Evolutionary conservation across 2,888 invertebrate genomes (phyloP).

Genomic region (Sarcophaga carnaria): DNA sequence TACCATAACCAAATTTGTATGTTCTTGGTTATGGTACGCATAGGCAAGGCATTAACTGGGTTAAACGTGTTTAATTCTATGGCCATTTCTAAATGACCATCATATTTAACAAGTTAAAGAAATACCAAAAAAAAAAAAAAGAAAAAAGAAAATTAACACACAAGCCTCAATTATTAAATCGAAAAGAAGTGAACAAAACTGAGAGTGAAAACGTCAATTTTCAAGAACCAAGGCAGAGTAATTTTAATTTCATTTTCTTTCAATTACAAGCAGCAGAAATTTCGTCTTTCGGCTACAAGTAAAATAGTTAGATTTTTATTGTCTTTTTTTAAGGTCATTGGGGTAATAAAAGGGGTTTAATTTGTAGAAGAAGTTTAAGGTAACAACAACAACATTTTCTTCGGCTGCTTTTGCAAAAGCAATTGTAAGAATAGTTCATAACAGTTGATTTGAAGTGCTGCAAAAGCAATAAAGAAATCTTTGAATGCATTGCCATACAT

Average conservation of each 20-base stretch:
- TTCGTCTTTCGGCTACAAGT: not conserved
- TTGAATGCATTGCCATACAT: too few relatives aligned
- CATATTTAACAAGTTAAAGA: not conserved
- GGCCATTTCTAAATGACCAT: not conserved
- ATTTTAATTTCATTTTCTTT: not conserved
- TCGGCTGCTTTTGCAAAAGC: too few relatives aligned
- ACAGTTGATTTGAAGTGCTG: too few relatives aligned
- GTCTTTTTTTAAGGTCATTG: not conserved
- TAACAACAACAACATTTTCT: too few relatives aligned
- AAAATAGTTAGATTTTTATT: not conserved
- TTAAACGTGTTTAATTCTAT: not conserved
- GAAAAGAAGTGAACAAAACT: not conserved
- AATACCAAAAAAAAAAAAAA: too few relatives aligned
- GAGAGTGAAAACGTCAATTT: not conserved
- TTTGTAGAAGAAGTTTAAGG: too few relatives aligned
- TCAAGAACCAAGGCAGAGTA: not conserved
- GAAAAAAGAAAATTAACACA: not conserved
- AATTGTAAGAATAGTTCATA: too few relatives aligned
- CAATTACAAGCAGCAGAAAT: not conserved
- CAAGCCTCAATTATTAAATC: not conserved
- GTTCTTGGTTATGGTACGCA: not conserved
- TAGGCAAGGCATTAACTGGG: not conserved
- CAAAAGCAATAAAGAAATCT: too few relatives aligned
- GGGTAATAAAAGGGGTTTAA: not conserved
- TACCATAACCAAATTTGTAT: not conserved